Evolutionary conservation across 2,888 invertebrate genomes (phyloP).

Genomic region (Limnephilus lunatus): DNA sequence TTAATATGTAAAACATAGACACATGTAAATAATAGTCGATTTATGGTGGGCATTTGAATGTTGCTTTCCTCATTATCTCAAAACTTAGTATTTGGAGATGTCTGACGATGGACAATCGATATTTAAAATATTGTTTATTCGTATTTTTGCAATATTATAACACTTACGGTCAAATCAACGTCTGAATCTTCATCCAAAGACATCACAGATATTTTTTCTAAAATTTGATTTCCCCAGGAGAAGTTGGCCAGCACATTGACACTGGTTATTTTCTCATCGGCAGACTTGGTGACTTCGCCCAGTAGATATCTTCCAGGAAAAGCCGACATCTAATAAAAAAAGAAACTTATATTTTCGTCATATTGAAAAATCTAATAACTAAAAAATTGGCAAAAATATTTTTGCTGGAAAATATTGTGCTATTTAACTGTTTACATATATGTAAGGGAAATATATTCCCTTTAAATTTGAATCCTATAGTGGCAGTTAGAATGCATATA

Average conservation of each 20-base stretch:
- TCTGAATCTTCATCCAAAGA: conserved; percentile 67
- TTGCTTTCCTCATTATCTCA: too few relatives aligned
- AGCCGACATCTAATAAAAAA: conserved; percentile 78
- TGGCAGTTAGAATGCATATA: too few relatives aligned
- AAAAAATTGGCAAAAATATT: not conserved
- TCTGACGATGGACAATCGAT: not conserved
- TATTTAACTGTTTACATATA: not conserved
- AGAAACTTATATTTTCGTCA: not conserved
- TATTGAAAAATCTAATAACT: not conserved
- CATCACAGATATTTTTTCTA: conserved; percentile 80
- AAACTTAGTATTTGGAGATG: too few relatives aligned
- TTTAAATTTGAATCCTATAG: too few relatives aligned
- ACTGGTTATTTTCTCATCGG: conserved; percentile 70
- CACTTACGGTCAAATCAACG: conserved; percentile 64
- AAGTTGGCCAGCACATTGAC: conserved; percentile 83
- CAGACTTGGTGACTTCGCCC: conserved; percentile 76
- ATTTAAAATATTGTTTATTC: not conserved
- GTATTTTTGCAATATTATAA: not conserved
- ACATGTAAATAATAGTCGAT: too few relatives aligned
- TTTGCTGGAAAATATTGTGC: not conserved
- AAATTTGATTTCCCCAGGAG: conserved; percentile 78
- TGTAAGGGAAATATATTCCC: too few relatives aligned
- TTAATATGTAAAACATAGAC: too few relatives aligned
- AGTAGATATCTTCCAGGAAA: conserved; percentile 84
- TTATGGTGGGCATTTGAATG: too few relatives aligned